Percentiles rank a stretch among this genome's conserved stretches.
phyloP scores from a whole-genome alignment of 2,113 vertebrate species.

The Triplophysa dalaica region DNA sequence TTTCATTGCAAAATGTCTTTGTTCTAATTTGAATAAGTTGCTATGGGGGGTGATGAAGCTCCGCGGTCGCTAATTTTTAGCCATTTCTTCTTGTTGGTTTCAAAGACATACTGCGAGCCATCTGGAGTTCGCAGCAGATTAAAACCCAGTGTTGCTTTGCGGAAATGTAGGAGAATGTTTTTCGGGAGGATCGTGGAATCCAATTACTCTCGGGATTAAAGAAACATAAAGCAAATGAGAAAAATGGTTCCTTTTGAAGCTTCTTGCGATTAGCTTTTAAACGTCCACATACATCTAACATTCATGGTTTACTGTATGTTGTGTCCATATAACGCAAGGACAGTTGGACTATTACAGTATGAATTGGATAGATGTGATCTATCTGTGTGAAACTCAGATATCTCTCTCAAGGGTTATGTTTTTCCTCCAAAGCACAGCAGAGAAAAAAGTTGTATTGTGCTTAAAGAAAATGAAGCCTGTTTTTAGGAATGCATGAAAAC shows the following conservation, averaged over 20 bases:
- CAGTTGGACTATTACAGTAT: background rate
- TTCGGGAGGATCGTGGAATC: constrained; percentile 7
- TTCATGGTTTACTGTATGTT: background rate
- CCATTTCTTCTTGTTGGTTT: constrained; percentile 39
- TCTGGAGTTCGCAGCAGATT: constrained; percentile 44
- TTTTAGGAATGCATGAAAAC: too few species aligned
- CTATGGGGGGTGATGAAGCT: constrained; percentile 32
- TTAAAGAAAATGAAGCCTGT: too few species aligned
- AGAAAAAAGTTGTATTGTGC: too few species aligned
- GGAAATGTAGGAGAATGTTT: constrained; percentile 18
- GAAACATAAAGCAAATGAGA: background rate
- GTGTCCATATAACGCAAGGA: background rate
- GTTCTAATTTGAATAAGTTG: constrained; percentile 41
- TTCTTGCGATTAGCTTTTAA: background rate
- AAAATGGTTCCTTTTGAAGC: background rate
- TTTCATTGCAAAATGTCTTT: constrained; percentile 40
- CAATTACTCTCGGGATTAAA: constrained; percentile 24
- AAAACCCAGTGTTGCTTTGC: constrained; percentile 30
- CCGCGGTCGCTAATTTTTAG: background rate
- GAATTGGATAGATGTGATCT: too few species aligned
- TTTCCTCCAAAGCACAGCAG: too few species aligned
- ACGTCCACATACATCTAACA: background rate
- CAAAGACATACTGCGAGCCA: constrained; percentile 42
- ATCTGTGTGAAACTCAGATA: too few species aligned
- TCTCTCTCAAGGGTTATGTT: too few species aligned